phyloP scores from a whole-genome alignment of 2,888 invertebrate genomes.

The Drosophila multiciliata region DNA sequence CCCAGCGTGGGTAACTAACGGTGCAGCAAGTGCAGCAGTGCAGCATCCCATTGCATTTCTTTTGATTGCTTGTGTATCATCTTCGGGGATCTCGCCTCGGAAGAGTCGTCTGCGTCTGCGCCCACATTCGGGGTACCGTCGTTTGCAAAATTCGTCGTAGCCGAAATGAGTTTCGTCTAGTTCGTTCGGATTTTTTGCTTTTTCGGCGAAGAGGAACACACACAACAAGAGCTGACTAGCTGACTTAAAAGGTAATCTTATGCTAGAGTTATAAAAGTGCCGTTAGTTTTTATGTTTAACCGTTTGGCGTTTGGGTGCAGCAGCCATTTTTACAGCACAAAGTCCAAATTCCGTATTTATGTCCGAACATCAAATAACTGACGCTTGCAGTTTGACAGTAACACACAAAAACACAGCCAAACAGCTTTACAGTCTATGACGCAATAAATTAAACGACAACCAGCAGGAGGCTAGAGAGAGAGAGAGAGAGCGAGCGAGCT shows the following conservation, averaged over 20 bases:
- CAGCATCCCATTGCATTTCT: slow-evolving; percentile 67
- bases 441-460: slow-evolving; percentile 50
- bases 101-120: slow-evolving; percentile 45
- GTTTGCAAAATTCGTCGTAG: slow-evolving; percentile 54
- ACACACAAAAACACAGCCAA: slow-evolving; percentile 2
- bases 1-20: slow-evolving; percentile 58
- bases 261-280: slow-evolving; percentile 75
- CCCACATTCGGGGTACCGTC: slow-evolving; percentile 45
- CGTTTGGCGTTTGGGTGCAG: slow-evolving; percentile 75
- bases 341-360: slow-evolving; percentile 59
- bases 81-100: slow-evolving; percentile 65
- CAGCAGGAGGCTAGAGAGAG: slow-evolving; percentile 14
- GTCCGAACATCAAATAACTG: slow-evolving; percentile 51
- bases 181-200: slow-evolving; percentile 22
- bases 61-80: slow-evolving; percentile 81
- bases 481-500: neutral
- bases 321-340: slow-evolving; percentile 51
- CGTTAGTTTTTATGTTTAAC: slow-evolving; percentile 78
- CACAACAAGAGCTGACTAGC: slow-evolving; percentile 10
- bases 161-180: slow-evolving; percentile 59
- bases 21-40: slow-evolving; percentile 67
- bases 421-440: slow-evolving; percentile 48
- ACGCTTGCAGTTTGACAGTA: slow-evolving; percentile 56
- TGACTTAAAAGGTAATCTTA: slow-evolving; percentile 73
- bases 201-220: slow-evolving; percentile 59